Evolutionary conservation across 2,797 vertebrate genomes (phyloP), one percentile per base, ranked within the genome.

Genomic region (Coccyzus lansbergi): DNA sequence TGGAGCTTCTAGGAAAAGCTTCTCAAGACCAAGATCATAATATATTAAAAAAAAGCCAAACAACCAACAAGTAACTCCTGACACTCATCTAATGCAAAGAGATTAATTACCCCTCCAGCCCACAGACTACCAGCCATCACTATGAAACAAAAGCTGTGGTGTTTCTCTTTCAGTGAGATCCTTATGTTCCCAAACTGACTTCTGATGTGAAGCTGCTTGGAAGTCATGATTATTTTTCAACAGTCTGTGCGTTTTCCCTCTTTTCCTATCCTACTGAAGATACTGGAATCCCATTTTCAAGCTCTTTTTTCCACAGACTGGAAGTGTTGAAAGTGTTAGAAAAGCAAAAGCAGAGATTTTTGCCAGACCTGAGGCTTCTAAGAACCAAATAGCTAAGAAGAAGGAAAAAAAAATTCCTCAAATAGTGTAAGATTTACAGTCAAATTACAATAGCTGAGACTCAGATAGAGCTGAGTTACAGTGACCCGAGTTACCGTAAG

Each of bases 321-420:
- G 74, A 92, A 79, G 20, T 1, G 3, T 29, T 31, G 60, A 70
- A 85, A 95, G 52, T 40, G 40, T 49, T 80, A 48, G 0, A 52
- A 79, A 86, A 93, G 36, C 31, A 83, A 92, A 93, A 93, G 25
- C 31, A 63, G 59, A 77, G 52, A 33, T 38, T 84, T 83, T 88
- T 86, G 40, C 76, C 60, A 84, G 52, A 83, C 22, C 64, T 72
- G 70, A 82, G 63, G 22, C 31, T 93, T 94, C 31, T 44, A 49
- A 6, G n/a, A 93, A 78, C 71, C 75, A 67, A 76, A n/a, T 0
- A 67, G 28, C 21, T n/a, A n/a, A n/a, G 33, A 55, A 42, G 40
- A 15, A 15, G 40, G n/a, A 28, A 33, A 85, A 70, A 58, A 68
- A 18, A 69, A 9, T n/a, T 18, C 46, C 52, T 51, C 18, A 59